Conservation (phyloP, 30 jellyfish, hydroid and myxozoan genomes). For the Turritopsis dohrnii region DNA sequence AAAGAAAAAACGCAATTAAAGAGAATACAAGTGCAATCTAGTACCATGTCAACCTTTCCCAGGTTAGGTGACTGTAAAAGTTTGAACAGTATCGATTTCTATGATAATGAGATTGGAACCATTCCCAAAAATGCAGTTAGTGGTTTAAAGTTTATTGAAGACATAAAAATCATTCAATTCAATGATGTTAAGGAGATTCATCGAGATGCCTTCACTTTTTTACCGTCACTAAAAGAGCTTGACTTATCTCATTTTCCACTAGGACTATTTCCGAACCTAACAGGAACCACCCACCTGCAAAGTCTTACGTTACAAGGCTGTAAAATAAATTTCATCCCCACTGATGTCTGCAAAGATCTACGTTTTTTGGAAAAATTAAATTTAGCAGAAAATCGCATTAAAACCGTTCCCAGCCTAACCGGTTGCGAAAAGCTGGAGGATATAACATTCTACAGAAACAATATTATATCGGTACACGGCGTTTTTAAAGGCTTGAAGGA, state of each 20-base stretch:
- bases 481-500: slow-evolving; percentile 38
- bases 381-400: neutral
- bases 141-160: slow-evolving; percentile 10
- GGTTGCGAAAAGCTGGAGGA: neutral
- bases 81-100: slow-evolving; percentile 9
- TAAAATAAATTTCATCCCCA: slow-evolving; percentile 41
- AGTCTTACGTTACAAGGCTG: slow-evolving; percentile 44
- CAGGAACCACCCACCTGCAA: slow-evolving; percentile 53
- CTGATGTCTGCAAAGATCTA: slow-evolving; percentile 24
- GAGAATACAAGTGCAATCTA: neutral
- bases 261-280: slow-evolving; percentile 51
- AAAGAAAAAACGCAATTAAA: slow-evolving; percentile 2
- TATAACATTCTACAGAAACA: slow-evolving; percentile 7
- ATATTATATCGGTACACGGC: neutral
- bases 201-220: slow-evolving; percentile 29
- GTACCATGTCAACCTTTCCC: slow-evolving; percentile 20
- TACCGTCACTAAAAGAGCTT: slow-evolving; percentile 22
- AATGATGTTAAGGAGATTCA: neutral
- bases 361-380: slow-evolving; percentile 20
- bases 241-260: slow-evolving; percentile 27
- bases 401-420: slow-evolving; percentile 13
- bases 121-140: slow-evolving; percentile 27
- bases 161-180: neutral
- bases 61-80: slow-evolving; percentile 3
- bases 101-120: neutral